A percentile compares a stretch with the other conserved stretches of the same genome.
Conservation (phyloP, 2,113 vertebrate species). For the Pardalotus punctatus region DNA sequence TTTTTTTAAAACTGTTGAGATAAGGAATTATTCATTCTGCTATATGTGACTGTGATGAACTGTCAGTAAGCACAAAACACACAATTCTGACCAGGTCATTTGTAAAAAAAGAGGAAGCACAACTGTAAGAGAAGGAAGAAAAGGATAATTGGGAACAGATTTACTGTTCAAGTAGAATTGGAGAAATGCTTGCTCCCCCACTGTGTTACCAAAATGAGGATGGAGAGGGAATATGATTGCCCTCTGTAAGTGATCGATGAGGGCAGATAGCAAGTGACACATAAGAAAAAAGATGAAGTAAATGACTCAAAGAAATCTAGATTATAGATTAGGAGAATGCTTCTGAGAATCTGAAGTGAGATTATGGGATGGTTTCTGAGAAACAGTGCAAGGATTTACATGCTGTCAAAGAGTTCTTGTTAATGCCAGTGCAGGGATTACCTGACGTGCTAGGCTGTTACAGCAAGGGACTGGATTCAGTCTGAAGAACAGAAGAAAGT, state of each 20-base stretch:
- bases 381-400: neutral
- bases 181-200: neutral
- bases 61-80: neutral
- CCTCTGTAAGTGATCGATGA: neutral
- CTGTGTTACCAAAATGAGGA: neutral
- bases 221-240: neutral
- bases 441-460: neutral
- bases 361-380: neutral
- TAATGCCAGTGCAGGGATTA: neutral
- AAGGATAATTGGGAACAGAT: neutral
- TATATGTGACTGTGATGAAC: rapidly evolving
- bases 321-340: neutral
- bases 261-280: neutral
- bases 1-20: neutral
- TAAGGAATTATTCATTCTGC: neutral
- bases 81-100: neutral
- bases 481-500: neutral
- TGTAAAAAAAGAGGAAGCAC: neutral
- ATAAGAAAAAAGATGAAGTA: neutral
- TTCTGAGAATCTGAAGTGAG: neutral
- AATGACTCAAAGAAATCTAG: neutral
- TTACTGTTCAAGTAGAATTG: neutral
- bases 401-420: neutral
- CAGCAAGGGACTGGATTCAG: neutral
- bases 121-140: neutral